Evolutionary conservation across 2,888 invertebrate species (phyloP), one percentile per base, ranked within the genome.

Genomic region (Myopa tessellatipennis): DNA sequence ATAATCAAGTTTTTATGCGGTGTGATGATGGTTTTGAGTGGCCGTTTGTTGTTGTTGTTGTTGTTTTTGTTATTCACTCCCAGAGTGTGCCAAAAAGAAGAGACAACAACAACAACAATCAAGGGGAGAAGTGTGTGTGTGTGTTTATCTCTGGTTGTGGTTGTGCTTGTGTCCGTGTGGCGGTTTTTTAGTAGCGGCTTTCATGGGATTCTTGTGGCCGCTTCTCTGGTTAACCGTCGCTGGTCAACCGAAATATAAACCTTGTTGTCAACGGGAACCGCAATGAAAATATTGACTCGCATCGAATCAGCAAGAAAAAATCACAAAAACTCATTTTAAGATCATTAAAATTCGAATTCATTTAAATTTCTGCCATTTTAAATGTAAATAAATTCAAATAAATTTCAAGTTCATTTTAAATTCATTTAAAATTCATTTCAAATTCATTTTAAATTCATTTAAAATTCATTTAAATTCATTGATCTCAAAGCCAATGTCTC

Each of bases 191-290:
- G 88, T 87, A 87, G 86, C 85, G 85, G 83, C 86, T 85, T 88
- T 85, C 83, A 85, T 85, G 88, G 88, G 87, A 85, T 85, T 87
- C 87, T 87, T 88, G 88, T 85, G 88, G 86, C 87, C 87, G 87
- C 85, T 86, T 85, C 82, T 87, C 83, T 87, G 88, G 88, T 87
- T 87, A 86, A 87, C 87, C 87, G 85, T 87, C 85, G 86, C 87
- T 88, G 85, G 85, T 85, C 85, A 85, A 83, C 85, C 84, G 81
- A 67, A 81, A 82, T 80, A 82, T 79, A 81, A 82, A 84, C 81
- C 83, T 83, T 83, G 26, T 26, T 26, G 84, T 84, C 83, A 83
- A 83, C 80, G 80, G 77, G 81, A 84, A 85, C 87, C 87, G 82
- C 86, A 83, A 84, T 83, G 84, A 85, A 84, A 86, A 87, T 85